A percentile compares a stretch with the other conserved stretches of the same genome.
phyloP scores from a whole-genome alignment of 37 sponge, comb jelly and placozoan species.

The Oopsacas minuta region DNA sequence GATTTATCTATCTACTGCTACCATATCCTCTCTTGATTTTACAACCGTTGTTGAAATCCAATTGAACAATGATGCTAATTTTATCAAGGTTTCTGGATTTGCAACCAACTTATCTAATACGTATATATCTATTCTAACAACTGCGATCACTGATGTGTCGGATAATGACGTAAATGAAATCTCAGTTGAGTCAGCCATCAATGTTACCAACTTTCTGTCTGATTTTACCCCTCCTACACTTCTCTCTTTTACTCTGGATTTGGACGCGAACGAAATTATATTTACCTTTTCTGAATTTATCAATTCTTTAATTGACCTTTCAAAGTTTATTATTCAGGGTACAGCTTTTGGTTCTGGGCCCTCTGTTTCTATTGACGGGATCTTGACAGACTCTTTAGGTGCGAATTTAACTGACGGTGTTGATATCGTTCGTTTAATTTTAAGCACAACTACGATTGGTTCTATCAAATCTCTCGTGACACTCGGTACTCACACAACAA shows the following conservation, averaged over 20 bases:
- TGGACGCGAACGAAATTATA: slow-evolving; percentile 8
- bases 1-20: neutral
- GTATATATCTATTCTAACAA: slow-evolving; percentile 24
- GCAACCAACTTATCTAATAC: slow-evolving; percentile 44
- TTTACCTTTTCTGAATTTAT: slow-evolving; percentile 22
- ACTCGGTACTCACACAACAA: slow-evolving; percentile 22
- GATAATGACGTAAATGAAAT: slow-evolving; percentile 23
- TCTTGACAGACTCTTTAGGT: neutral
- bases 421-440: neutral
- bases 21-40: neutral
- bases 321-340: neutral
- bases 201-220: slow-evolving; percentile 29
- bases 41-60: neutral
- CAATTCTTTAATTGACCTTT: neutral
- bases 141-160: slow-evolving; percentile 28
- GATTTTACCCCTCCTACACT: slow-evolving; percentile 30
- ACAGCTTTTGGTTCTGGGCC: neutral
- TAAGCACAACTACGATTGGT: neutral
- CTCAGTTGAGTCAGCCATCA: slow-evolving; percentile 24
- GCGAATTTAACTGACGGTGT: neutral
- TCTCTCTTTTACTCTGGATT: neutral
- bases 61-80: neutral
- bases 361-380: neutral
- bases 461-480: neutral
- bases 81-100: slow-evolving; percentile 22